A percentile compares a stretch with the other conserved stretches of the same genome.
Evolutionary conservation across 1,140 invertebrate species (phyloP).

Genomic region (Homalodisca vitripennis): DNA sequence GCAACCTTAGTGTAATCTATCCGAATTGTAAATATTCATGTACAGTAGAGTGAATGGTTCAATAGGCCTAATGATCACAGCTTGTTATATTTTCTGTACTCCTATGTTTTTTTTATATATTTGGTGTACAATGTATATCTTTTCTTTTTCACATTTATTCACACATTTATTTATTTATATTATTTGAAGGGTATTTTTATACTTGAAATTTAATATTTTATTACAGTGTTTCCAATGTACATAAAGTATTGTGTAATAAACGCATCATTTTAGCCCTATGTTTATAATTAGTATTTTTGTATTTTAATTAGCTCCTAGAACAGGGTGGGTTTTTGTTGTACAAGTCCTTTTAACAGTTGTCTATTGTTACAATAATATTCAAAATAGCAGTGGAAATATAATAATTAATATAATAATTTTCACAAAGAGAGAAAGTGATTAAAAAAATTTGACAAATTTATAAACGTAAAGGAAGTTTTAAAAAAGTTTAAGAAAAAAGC

Average conservation of each 20-base stretch:
- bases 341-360: too few species aligned
- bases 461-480: too few species aligned
- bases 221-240: not conserved
- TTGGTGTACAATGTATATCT: not conserved
- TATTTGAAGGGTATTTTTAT: conserved; percentile 11
- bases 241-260: not conserved
- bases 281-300: not conserved
- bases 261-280: not conserved
- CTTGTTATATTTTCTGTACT: too few species aligned
- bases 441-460: too few species aligned
- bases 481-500: too few species aligned
- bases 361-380: too few species aligned
- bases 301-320: not conserved
- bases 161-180: not conserved
- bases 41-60: not conserved
- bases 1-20: not conserved
- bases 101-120: too few species aligned
- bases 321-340: too few species aligned
- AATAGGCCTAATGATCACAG: not conserved
- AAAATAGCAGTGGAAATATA: too few species aligned
- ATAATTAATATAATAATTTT: too few species aligned
- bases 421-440: too few species aligned
- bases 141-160: not conserved
- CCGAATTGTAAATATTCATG: conserved; percentile 6
- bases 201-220: conserved; percentile 8